Conservation (phyloP, 2,888 invertebrate species). For the Scaptomyza cyrtandrae region DNA sequence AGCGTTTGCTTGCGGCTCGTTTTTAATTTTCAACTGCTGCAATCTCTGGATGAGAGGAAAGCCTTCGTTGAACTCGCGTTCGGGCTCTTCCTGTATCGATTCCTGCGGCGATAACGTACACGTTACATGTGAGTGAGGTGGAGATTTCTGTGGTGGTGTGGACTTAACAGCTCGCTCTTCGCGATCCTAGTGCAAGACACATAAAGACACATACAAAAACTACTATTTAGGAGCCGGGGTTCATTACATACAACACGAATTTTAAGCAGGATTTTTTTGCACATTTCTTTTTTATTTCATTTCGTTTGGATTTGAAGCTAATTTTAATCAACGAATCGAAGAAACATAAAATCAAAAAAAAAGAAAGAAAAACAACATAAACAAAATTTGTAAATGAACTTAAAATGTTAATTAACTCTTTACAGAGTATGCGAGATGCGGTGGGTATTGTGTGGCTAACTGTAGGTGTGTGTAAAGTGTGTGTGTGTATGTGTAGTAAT, state of each 20-base stretch:
- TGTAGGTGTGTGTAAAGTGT: neutral
- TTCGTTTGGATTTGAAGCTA: slow-evolving; percentile 47
- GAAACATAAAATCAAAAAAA: slow-evolving; percentile 16
- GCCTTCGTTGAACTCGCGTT: slow-evolving; percentile 88
- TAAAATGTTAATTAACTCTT: slow-evolving; percentile 18
- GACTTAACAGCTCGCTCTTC: slow-evolving; percentile 86
- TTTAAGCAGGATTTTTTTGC: slow-evolving; percentile 32
- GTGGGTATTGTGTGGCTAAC: slow-evolving; percentile 14
- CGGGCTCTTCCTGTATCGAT: slow-evolving; percentile 85
- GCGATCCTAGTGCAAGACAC: slow-evolving; percentile 85
- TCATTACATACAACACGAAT: slow-evolving; percentile 79
- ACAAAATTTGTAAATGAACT: slow-evolving; percentile 18
- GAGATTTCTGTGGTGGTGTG: slow-evolving; percentile 84
- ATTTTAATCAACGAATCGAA: slow-evolving; percentile 32
- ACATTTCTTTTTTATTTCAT: neutral
- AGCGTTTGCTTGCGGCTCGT: slow-evolving; percentile 87
- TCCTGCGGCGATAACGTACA: slow-evolving; percentile 86
- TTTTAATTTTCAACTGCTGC: slow-evolving; percentile 90
- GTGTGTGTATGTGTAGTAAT: neutral
- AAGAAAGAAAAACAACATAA: neutral
- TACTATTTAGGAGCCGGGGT: slow-evolving; percentile 84
- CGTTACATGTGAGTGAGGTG: slow-evolving; percentile 87
- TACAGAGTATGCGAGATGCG: slow-evolving; percentile 24
- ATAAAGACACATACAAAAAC: slow-evolving; percentile 84
- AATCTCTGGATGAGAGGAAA: slow-evolving; percentile 91